Conservation (phyloP, 2,113 vertebrate species). For the Zosterops pallidus region DNA sequence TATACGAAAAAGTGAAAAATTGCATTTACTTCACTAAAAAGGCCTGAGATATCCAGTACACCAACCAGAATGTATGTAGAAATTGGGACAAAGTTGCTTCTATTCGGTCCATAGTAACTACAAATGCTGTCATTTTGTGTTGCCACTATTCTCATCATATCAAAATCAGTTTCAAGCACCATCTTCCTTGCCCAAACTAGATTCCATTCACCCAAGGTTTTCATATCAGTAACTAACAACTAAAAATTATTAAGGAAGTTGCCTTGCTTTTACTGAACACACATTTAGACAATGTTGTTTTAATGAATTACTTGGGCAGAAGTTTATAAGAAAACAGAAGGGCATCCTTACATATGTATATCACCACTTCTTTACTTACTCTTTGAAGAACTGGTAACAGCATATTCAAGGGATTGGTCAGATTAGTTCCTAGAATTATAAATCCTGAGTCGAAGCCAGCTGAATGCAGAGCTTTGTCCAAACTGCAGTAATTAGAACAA, state of each 20-base stretch:
- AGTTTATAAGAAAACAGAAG: neutral
- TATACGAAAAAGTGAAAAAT: neutral
- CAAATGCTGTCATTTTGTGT: neutral
- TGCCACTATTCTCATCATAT: neutral
- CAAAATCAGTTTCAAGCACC: neutral
- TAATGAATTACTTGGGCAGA: neutral
- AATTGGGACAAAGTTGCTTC: neutral
- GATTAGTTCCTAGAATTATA: constrained; percentile 93
- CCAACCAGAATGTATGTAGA: neutral
- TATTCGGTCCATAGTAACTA: neutral
- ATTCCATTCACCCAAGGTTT: neutral
- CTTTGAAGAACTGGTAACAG: constrained; percentile 90
- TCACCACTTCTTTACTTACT: constrained; percentile 77
- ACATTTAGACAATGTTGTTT: neutral
- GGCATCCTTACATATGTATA: neutral
- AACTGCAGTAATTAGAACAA: constrained; percentile 61
- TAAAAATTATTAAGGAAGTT: neutral
- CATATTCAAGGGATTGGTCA: constrained; percentile 97
- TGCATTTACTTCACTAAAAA: neutral
- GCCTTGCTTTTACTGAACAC: neutral
- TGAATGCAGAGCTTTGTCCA: constrained; percentile 93
- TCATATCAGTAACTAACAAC: neutral
- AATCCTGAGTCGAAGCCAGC: constrained; percentile 93
- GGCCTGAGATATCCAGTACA: neutral
- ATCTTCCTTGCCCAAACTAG: neutral